Conservation (phyloP, 2,888 invertebrate species). For the Panzeria rudis region DNA sequence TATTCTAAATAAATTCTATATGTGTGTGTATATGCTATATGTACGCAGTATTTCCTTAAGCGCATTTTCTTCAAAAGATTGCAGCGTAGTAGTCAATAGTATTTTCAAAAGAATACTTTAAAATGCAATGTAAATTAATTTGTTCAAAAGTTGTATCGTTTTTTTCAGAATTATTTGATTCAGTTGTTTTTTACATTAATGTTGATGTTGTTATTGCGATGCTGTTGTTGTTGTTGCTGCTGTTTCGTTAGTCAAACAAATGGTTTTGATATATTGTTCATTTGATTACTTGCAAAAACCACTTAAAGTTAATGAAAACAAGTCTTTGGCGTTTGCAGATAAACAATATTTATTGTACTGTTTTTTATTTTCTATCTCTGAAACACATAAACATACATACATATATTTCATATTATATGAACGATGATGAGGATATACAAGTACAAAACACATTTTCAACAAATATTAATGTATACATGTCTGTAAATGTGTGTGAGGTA, state of each 20-base stretch:
- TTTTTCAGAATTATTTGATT: constrained; percentile 28
- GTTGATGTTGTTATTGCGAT: constrained; percentile 4
- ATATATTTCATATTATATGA: neutral
- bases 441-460: constrained; percentile 34
- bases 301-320: constrained; percentile 72
- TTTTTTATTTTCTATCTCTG: constrained; percentile 18
- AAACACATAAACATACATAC: neutral
- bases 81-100: constrained; percentile 16
- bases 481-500: constrained; percentile 10
- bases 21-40: neutral
- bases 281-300: constrained; percentile 71
- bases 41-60: neutral
- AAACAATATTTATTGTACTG: constrained; percentile 66
- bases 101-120: constrained; percentile 52
- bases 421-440: neutral
- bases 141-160: constrained; percentile 43
- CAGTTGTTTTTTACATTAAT: neutral
- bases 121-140: constrained; percentile 68
- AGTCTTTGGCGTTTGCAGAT: constrained; percentile 70
- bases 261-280: constrained; percentile 70
- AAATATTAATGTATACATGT: constrained; percentile 6
- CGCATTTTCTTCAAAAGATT: constrained; percentile 29
- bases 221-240: constrained; percentile 9
- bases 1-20: neutral
- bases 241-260: constrained; percentile 63